A percentile compares a stretch with the other conserved stretches of the same genome.
Evolutionary conservation across 2,888 invertebrate genomes (phyloP).

Genomic region (Lasioglossum lativentre): DNA sequence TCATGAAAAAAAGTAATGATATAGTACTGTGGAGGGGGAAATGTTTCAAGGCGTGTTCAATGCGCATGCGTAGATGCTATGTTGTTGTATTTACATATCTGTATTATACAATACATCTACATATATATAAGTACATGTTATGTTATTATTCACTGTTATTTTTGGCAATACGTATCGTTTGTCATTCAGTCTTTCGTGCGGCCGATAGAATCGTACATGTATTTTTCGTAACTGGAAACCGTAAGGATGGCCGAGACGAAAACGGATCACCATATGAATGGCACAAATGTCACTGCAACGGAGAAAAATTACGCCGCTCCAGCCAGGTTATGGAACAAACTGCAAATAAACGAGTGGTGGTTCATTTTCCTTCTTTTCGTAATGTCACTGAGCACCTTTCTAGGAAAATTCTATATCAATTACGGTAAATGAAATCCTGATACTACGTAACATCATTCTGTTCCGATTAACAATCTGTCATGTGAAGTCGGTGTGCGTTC

Average conservation of each 20-base stretch:
- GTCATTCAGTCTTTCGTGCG: slow-evolving; percentile 37
- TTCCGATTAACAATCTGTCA: slow-evolving; percentile 9
- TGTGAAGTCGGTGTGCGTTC: slow-evolving; percentile 1
- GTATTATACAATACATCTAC: not conserved
- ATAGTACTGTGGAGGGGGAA: not conserved
- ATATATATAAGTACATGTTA: not conserved
- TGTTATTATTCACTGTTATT: slow-evolving; percentile 70
- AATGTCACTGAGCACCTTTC: slow-evolving; percentile 72
- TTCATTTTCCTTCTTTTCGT: slow-evolving; percentile 73
- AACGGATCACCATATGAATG: slow-evolving; percentile 28
- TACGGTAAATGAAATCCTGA: slow-evolving; percentile 70
- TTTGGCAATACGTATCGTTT: slow-evolving; percentile 61
- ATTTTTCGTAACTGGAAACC: not conserved
- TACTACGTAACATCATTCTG: not conserved
- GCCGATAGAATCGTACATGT: not conserved
- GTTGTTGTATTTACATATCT: not conserved
- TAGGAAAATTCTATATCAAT: slow-evolving; percentile 75
- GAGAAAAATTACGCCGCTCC: not conserved
- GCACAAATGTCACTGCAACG: slow-evolving; percentile 9
- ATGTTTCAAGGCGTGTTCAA: slow-evolving; percentile 14
- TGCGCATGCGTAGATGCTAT: slow-evolving; percentile 48
- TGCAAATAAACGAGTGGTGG: slow-evolving; percentile 76
- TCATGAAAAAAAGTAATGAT: not conserved
- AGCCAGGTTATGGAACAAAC: slow-evolving; percentile 59
- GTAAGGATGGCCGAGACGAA: slow-evolving; percentile 37